phyloP scores from a whole-genome alignment of 1,140 invertebrate species.

The Frieseomelitta varia region DNA sequence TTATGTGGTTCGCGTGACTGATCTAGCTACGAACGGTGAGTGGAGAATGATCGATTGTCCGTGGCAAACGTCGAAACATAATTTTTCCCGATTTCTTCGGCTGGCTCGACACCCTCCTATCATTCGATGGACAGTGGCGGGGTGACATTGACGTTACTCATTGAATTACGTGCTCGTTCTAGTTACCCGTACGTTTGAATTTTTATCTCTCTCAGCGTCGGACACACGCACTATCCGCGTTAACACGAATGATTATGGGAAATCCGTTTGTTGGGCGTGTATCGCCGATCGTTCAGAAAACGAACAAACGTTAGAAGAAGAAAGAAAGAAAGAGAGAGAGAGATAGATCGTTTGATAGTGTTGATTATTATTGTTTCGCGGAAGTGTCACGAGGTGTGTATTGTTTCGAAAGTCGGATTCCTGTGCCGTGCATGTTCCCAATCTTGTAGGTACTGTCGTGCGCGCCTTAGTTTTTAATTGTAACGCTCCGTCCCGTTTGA shows the following conservation, averaged over 20 bases:
- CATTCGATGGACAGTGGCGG: constrained; percentile 37
- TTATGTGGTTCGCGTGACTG: constrained; percentile 44
- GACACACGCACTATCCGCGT: not conserved
- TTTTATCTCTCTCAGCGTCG: not conserved
- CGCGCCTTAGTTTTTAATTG: constrained; percentile 14
- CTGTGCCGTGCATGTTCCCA: constrained; percentile 26
- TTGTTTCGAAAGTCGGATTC: constrained; percentile 43
- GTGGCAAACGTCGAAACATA: not conserved
- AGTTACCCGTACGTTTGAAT: not conserved
- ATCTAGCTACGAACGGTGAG: constrained; percentile 32
- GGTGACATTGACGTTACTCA: constrained; percentile 54
- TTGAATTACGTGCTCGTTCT: constrained; percentile 11
- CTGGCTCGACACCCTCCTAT: constrained; percentile 41
- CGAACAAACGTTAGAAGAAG: not conserved
- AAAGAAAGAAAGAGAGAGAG: not conserved
- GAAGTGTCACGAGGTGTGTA: constrained; percentile 54
- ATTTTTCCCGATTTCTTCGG: constrained; percentile 5
- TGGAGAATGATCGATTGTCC: constrained; percentile 21
- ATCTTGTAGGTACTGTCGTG: not conserved
- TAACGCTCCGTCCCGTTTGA: not conserved
- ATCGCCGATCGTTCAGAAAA: not conserved
- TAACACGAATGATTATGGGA: not conserved
- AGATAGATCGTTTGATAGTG: constrained; percentile 37
- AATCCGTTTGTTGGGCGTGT: not conserved
- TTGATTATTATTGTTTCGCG: constrained; percentile 42